These are phyloP conservation scores for Phrynocephalus forsythii DNA, from an alignment of 2,797 vertebrate genomes.

Conservation along the genomic window DNA sequence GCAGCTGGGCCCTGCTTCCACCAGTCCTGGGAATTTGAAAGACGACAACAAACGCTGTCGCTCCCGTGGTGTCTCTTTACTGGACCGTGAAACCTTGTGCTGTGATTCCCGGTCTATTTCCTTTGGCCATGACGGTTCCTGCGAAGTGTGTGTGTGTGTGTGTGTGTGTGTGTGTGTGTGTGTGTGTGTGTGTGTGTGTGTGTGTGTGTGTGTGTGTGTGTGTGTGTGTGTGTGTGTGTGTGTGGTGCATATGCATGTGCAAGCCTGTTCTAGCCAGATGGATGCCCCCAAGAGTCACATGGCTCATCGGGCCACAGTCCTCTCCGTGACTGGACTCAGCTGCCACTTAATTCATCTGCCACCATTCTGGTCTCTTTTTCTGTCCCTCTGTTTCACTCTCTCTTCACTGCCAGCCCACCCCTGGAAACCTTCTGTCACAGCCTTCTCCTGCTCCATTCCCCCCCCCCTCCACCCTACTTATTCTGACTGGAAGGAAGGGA, in stretches of 20 bases:
- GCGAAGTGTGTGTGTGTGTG: too few species aligned
- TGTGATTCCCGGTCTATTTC: background rate
- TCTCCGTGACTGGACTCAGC: constrained; percentile 61
- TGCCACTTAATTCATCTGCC: constrained; percentile 52
- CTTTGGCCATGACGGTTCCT: background rate
- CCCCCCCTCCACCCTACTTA: background rate
- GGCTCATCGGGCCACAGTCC: constrained; percentile 28
- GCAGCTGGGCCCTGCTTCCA: too few species aligned
- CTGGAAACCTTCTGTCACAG: constrained; percentile 70
- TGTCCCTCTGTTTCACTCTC: constrained; percentile 49
- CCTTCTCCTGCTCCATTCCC: background rate
- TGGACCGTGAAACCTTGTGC: background rate
- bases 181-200: background rate
- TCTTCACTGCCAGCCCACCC: constrained; percentile 59
- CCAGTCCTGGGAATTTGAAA: too few species aligned
- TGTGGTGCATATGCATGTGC: too few species aligned
- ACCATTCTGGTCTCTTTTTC: constrained; percentile 5
- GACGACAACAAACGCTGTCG: background rate
- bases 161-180: too few species aligned
- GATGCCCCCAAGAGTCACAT: constrained; percentile 65
- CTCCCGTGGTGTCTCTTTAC: background rate
- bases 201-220: too few species aligned
- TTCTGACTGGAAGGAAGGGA: background rate
- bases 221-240: background rate
- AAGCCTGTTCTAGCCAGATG: constrained; percentile 70